Evolutionary conservation across 2,888 invertebrate genomes (phyloP).

Genomic region (Pantelozetes paolii): DNA sequence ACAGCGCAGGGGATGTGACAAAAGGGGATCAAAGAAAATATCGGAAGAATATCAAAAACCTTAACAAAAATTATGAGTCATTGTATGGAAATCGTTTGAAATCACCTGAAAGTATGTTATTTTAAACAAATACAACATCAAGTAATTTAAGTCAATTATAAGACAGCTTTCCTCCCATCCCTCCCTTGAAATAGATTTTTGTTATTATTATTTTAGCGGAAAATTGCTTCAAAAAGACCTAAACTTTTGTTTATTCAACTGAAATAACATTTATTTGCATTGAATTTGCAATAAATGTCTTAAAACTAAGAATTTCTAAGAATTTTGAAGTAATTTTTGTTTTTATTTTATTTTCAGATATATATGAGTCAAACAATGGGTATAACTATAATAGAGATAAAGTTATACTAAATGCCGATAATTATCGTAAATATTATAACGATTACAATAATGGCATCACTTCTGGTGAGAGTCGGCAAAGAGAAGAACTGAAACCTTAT

Average conservation of each 20-base stretch:
- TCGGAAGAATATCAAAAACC: conserved; percentile 5
- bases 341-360: not conserved
- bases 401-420: not conserved
- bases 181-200: not conserved
- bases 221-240: not conserved
- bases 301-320: not conserved
- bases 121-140: not conserved
- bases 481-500: not conserved
- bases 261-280: not conserved
- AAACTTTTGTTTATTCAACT: not conserved
- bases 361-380: not conserved
- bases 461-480: not conserved
- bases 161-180: not conserved
- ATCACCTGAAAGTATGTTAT: conserved; percentile 20
- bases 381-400: no score
- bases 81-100: not conserved
- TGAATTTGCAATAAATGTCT: not conserved
- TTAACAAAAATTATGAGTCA: conserved; percentile 19
- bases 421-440: not conserved
- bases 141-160: not conserved
- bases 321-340: not conserved
- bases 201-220: conserved; percentile 1
- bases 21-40: conserved; percentile 2
- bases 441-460: not conserved
- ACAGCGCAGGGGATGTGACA: conserved; percentile 11